phyloP scores from a whole-genome alignment of 2,113 vertebrate genomes.

The Numenius arquata region DNA sequence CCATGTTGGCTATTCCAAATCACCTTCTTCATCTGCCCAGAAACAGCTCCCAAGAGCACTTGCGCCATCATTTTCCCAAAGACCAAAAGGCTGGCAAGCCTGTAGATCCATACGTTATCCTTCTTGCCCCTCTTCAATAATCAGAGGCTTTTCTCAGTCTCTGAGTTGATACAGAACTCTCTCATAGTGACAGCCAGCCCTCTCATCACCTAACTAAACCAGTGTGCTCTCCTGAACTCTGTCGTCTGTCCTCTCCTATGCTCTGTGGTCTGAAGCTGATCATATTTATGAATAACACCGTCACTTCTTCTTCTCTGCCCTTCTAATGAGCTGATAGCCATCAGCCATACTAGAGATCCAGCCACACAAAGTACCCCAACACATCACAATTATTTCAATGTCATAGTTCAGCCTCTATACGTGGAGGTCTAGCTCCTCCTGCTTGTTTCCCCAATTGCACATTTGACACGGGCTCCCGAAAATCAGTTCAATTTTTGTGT shows the following conservation, averaged over 20 bases:
- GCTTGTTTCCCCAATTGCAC: background rate
- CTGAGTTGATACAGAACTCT: background rate
- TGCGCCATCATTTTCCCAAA: background rate
- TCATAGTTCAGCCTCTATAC: background rate
- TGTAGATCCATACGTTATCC: background rate
- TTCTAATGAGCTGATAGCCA: background rate
- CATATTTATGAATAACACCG: rapidly evolving
- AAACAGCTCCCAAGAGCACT: background rate
- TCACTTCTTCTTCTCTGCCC: background rate
- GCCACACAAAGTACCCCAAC: background rate
- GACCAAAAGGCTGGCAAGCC: background rate
- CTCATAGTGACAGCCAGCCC: background rate
- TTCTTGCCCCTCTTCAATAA: background rate
- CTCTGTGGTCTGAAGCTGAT: background rate
- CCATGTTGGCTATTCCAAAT: background rate
- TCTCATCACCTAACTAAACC: background rate
- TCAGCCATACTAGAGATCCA: background rate
- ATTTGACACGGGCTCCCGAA: background rate
- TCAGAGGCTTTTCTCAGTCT: background rate
- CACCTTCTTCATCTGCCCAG: background rate
- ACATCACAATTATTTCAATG: background rate
- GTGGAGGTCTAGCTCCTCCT: background rate
- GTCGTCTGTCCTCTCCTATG: background rate
- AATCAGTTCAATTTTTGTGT: background rate
- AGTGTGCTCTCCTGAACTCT: background rate